A percentile compares a stretch with the other conserved stretches of the same genome.
Evolutionary conservation across 2,113 vertebrate species (phyloP).

Genomic region (Hypomesus transpacificus): DNA sequence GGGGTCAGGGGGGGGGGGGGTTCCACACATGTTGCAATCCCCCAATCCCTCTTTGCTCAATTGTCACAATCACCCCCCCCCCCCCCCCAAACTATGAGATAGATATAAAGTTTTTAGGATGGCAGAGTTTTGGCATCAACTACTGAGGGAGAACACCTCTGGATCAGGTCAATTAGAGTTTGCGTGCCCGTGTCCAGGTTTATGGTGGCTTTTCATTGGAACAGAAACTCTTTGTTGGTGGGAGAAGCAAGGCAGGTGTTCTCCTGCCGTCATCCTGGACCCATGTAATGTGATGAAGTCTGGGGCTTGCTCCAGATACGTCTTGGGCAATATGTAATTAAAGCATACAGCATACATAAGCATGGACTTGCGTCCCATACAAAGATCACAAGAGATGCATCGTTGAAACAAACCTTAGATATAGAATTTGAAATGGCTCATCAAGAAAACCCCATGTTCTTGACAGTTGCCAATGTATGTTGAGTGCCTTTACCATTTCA

Average conservation of each 20-base stretch:
- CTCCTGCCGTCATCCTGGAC: constrained; percentile 7
- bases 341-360: no score
- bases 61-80: neutral
- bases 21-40: constrained; percentile 75
- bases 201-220: constrained; percentile 49
- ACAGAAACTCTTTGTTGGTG: constrained; percentile 55
- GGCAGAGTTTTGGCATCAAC: constrained; percentile 39
- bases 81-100: constrained; percentile 18
- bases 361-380: no score
- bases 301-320: neutral
- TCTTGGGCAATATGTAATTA: neutral
- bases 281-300: neutral
- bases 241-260: constrained; percentile 52
- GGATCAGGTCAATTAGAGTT: constrained; percentile 53
- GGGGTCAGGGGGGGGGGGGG: constrained; percentile 60
- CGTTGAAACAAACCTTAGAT: no score
- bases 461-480: no score
- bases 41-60: constrained; percentile 66
- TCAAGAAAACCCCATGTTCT: no score
- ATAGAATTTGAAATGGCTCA: no score
- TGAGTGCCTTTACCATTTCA: neutral
- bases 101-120: constrained; percentile 4
- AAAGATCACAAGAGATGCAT: no score
- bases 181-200: constrained; percentile 50
- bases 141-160: constrained; percentile 54